Percentiles rank a stretch among this genome's conserved stretches.
Evolutionary conservation across 2,797 vertebrate genomes (phyloP).

Genomic region (Spondyliosoma cantharus): DNA sequence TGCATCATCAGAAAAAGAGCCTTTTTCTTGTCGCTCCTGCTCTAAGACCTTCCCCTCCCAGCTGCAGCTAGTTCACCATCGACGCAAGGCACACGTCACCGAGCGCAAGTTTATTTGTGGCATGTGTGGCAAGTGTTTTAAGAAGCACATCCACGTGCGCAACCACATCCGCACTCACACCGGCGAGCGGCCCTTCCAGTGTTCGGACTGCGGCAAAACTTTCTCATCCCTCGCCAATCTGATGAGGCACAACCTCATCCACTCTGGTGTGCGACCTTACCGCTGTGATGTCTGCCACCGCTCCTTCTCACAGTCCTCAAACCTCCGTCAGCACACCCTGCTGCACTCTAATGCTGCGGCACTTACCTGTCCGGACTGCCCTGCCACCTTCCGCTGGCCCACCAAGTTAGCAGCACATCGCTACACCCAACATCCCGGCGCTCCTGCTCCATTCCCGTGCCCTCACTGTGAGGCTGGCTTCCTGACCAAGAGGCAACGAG

Average conservation of each 20-base stretch:
- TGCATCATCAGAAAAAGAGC: constrained; percentile 24
- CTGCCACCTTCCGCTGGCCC: constrained; percentile 82
- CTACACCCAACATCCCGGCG: constrained; percentile 82
- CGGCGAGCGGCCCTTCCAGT: constrained; percentile 91
- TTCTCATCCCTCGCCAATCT: constrained; percentile 92
- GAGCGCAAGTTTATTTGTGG: constrained; percentile 90
- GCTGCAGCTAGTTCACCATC: constrained; percentile 87
- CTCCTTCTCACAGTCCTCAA: constrained; percentile 92
- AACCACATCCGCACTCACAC: constrained; percentile 93
- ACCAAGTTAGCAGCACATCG: constrained; percentile 85
- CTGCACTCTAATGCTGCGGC: constrained; percentile 81
- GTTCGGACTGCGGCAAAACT: constrained; percentile 89
- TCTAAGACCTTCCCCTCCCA: constrained; percentile 85
- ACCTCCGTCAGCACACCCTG: constrained; percentile 91
- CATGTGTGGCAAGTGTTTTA: constrained; percentile 90
- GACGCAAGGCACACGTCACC: constrained; percentile 82
- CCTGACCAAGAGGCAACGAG: constrained; percentile 80
- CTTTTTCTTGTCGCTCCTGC: constrained; percentile 86
- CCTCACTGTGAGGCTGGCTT: constrained; percentile 83
- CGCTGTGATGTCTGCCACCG: constrained; percentile 90
- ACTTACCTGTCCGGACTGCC: constrained; percentile 84
- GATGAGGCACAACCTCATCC: constrained; percentile 90
- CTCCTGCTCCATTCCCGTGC: constrained; percentile 85
- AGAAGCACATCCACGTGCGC: constrained; percentile 90
- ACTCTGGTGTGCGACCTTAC: constrained; percentile 90